Evolutionary conservation across 2,113 vertebrate species (phyloP).

Genomic region (Halichoeres trimaculatus): DNA sequence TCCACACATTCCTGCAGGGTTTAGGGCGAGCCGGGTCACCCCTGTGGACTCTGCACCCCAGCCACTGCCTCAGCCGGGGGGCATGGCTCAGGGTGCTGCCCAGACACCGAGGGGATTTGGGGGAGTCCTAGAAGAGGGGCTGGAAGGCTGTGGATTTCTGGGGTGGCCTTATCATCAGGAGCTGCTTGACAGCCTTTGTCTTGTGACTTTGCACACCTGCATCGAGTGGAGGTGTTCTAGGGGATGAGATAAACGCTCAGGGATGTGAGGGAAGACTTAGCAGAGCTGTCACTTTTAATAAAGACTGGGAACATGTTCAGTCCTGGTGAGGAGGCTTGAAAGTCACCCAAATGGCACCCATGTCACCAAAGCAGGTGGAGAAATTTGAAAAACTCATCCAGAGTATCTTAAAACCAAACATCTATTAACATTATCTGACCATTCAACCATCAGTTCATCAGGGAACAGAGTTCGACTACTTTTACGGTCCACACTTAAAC

Average conservation of each 20-base stretch:
- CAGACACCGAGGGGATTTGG: constrained; percentile 22
- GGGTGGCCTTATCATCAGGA: constrained; percentile 56
- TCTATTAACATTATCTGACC: constrained; percentile 39
- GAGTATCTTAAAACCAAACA: constrained; percentile 40
- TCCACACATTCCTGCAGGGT: constrained; percentile 79
- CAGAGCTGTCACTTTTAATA: constrained; percentile 10
- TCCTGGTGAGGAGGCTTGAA: constrained; percentile 1
- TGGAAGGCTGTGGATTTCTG: constrained; percentile 32
- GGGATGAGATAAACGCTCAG: constrained; percentile 9
- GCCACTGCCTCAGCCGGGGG: constrained; percentile 46
- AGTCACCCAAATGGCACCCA: constrained; percentile 16
- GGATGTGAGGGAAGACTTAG: neutral
- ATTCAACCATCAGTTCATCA: constrained; percentile 29
- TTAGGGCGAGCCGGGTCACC: constrained; percentile 70
- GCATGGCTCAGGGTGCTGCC: constrained; percentile 45
- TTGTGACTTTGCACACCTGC: constrained; percentile 69
- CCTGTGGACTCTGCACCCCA: constrained; percentile 45
- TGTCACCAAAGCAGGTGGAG: neutral
- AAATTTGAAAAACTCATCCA: constrained; percentile 10
- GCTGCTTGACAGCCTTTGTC: constrained; percentile 54
- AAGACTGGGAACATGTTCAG: constrained; percentile 1
- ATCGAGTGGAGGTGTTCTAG: constrained; percentile 12
- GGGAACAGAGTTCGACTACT: constrained; percentile 44
- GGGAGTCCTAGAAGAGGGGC: constrained; percentile 29
- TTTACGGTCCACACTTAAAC: constrained; percentile 63